These are phyloP conservation scores for Aurelia coerulea DNA, from an alignment of 30 jellyfish, hydroid and myxozoan species.

Conservation along the genomic window DNA sequence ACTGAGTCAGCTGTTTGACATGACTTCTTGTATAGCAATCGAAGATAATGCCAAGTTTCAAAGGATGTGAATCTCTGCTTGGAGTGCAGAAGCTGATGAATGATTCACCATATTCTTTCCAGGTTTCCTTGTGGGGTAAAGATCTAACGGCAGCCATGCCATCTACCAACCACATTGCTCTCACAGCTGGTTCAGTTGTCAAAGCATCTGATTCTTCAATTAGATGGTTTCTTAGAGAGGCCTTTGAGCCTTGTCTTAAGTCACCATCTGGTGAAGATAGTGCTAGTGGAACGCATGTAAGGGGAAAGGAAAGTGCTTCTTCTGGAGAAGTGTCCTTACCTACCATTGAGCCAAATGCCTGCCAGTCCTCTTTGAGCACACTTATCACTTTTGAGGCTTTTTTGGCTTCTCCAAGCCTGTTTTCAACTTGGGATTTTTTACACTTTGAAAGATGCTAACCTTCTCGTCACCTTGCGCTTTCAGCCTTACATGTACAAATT, in stretches of 20 bases:
- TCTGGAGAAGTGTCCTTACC: constrained; percentile 66
- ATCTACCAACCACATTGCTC: constrained; percentile 63
- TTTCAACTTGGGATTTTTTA: constrained; percentile 16
- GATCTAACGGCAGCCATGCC: constrained; percentile 61
- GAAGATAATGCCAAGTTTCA: constrained; percentile 46
- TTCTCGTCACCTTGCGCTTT: constrained; percentile 13
- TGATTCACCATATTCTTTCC: constrained; percentile 47
- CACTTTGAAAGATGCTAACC: constrained; percentile 30
- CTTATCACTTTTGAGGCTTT: constrained; percentile 22
- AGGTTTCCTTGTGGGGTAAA: constrained; percentile 50
- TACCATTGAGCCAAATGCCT: constrained; percentile 63
- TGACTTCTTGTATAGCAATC: too few species aligned
- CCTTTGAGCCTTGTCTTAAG: constrained; percentile 56
- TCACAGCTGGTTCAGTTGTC: constrained; percentile 32
- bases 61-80: constrained; percentile 39
- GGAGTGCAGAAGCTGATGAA: too few species aligned
- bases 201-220: constrained; percentile 50
- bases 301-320: constrained; percentile 58
- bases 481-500: constrained; percentile 31
- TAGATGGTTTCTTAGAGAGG: constrained; percentile 41
- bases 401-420: constrained; percentile 59
- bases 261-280: constrained; percentile 41
- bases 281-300: constrained; percentile 54
- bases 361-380: constrained; percentile 70
- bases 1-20: too few species aligned